These are phyloP conservation scores for Poecile atricapillus DNA, from an alignment of 2,113 vertebrate species.

Conservation along the genomic window DNA sequence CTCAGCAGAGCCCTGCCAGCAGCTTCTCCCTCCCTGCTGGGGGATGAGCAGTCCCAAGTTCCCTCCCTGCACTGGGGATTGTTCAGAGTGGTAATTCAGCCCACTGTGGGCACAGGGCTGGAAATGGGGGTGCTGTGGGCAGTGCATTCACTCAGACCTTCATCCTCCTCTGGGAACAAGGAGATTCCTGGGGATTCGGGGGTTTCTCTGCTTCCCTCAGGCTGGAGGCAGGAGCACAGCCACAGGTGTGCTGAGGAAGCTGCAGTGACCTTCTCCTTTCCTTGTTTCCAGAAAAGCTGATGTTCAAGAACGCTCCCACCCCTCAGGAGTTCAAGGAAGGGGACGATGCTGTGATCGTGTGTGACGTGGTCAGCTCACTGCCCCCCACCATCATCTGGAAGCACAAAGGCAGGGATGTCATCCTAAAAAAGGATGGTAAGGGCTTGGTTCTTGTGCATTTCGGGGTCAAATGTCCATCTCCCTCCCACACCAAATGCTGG, in stretches of 20 bases:
- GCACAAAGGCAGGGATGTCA: slow-evolving; percentile 86
- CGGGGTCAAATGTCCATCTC: not conserved
- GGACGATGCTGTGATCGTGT: slow-evolving; percentile 88
- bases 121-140: not conserved
- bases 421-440: slow-evolving; percentile 94
- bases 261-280: not conserved
- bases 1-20: not conserved
- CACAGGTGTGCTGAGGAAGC: not conserved
- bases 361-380: slow-evolving; percentile 90
- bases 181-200: not conserved
- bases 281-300: slow-evolving; percentile 87
- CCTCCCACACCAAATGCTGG: not conserved
- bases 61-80: not conserved
- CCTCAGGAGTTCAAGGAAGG: slow-evolving; percentile 95
- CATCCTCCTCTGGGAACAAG: fast-evolving
- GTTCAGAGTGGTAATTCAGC: not conserved
- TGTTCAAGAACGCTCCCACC: slow-evolving; percentile 91
- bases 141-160: not conserved
- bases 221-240: not conserved
- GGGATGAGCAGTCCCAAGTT: not conserved
- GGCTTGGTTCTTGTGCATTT: not conserved
- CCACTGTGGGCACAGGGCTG: not conserved
- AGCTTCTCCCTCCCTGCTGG: not conserved
- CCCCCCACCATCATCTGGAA: slow-evolving; percentile 93
- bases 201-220: not conserved